phyloP scores from a whole-genome alignment of 2,797 vertebrate genomes.

The Xenentodon cancila region DNA sequence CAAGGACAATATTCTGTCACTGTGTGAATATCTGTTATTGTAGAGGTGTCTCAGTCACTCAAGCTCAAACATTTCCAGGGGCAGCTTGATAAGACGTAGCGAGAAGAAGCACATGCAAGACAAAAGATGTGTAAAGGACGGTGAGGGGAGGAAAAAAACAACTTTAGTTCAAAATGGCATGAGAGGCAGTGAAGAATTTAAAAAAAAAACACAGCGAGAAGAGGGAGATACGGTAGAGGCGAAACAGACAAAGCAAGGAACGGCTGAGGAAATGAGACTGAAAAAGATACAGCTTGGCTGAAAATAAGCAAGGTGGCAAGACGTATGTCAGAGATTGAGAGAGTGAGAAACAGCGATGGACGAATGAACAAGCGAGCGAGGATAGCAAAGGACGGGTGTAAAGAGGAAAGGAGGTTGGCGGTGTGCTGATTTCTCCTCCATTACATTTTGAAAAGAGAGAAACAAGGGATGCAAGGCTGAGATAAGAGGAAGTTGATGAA shows the following conservation, averaged over 20 bases:
- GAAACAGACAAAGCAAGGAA: slow-evolving; percentile 13
- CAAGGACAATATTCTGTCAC: too few species aligned
- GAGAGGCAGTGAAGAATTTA: not conserved
- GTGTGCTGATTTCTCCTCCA: slow-evolving; percentile 64
- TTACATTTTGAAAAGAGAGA: slow-evolving; percentile 63
- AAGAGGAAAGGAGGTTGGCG: slow-evolving; percentile 47
- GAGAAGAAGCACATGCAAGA: slow-evolving; percentile 1
- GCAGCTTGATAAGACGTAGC: slow-evolving; percentile 3
- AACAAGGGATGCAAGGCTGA: slow-evolving; percentile 72
- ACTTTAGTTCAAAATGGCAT: slow-evolving; percentile 12
- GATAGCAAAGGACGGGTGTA: slow-evolving; percentile 41
- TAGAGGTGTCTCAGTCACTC: not conserved
- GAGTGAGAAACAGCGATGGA: slow-evolving; percentile 10
- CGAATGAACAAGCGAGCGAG: slow-evolving; percentile 33
- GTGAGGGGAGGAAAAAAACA: not conserved
- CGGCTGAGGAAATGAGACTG: slow-evolving; percentile 35
- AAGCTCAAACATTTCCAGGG: slow-evolving; percentile 20
- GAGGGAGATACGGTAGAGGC: not conserved
- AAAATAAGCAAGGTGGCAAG: slow-evolving; percentile 36
- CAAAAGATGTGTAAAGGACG: not conserved
- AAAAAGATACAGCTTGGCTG: slow-evolving; percentile 18
- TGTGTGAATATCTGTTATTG: too few species aligned
- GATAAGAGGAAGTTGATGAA: slow-evolving; percentile 81
- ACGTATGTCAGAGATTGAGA: slow-evolving; percentile 38
- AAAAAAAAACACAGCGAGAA: not conserved